phyloP scores from a whole-genome alignment of 2,888 invertebrate species.

The Xanthorhoe spadicearia region DNA sequence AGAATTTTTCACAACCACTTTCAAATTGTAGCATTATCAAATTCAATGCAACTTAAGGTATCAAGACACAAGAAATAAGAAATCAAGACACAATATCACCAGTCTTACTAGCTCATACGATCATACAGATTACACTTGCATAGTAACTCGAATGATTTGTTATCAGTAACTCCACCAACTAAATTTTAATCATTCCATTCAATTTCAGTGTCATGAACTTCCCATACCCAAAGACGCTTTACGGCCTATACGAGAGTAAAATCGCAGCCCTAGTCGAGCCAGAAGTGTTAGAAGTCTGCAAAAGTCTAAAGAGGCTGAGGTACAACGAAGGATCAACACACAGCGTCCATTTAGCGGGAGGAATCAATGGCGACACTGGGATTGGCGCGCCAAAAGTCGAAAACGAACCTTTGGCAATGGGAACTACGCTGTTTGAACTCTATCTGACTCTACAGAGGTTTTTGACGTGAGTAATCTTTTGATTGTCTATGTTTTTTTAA shows the following conservation, averaged over 20 bases:
- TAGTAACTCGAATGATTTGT: too few relatives aligned
- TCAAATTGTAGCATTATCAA: too few relatives aligned
- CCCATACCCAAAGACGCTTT: conserved; percentile 89
- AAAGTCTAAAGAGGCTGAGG: conserved; percentile 87
- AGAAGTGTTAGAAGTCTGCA: conserved; percentile 89
- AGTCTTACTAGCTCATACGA: too few relatives aligned
- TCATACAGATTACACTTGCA: too few relatives aligned
- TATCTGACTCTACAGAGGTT: conserved; percentile 96
- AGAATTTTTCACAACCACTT: too few relatives aligned
- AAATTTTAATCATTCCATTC: conserved; percentile 5
- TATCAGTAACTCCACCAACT: too few relatives aligned
- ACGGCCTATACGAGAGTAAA: conserved; percentile 89
- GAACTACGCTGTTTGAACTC: conserved; percentile 95
- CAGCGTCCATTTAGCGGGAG: conserved; percentile 78
- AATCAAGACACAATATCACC: too few relatives aligned
- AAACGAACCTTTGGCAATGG: conserved; percentile 89
- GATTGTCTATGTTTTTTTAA: neutral
- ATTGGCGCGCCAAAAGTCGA: conserved; percentile 77
- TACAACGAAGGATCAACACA: conserved; percentile 78
- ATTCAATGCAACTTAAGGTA: too few relatives aligned
- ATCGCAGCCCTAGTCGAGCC: conserved; percentile 89
- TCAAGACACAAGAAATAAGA: too few relatives aligned
- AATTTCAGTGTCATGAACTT: conserved; percentile 87
- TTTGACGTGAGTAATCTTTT: conserved; percentile 84
- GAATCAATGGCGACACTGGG: conserved; percentile 80